phyloP scores from a whole-genome alignment of 2,113 vertebrate genomes.

The Lynx canadensis region DNA sequence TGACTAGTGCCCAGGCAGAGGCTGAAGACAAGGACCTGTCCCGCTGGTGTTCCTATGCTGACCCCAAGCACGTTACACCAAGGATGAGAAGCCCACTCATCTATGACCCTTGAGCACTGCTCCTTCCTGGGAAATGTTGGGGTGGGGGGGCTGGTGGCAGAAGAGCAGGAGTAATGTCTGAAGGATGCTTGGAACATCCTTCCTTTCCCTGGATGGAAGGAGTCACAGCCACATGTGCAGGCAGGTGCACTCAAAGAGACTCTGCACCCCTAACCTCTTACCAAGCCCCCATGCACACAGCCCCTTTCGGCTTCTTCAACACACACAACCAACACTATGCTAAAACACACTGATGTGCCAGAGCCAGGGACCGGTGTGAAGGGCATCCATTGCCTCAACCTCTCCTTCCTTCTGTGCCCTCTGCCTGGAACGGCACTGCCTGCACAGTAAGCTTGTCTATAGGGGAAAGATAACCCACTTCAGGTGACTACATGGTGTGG shows the following conservation, averaged over 20 bases:
- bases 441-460: not conserved
- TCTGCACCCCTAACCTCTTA: not conserved
- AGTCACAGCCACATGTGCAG: not conserved
- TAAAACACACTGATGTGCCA: not conserved
- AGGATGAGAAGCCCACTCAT: not conserved
- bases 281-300: not conserved
- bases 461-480: not conserved
- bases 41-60: not conserved
- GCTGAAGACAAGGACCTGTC: not conserved
- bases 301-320: not conserved
- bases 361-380: rapidly evolving
- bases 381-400: not conserved
- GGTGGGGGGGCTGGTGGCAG: rapidly evolving
- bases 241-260: not conserved
- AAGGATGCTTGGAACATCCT: not conserved
- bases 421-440: not conserved
- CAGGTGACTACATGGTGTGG: not conserved
- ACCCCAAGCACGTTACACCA: not conserved
- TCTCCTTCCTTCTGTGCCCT: not conserved
- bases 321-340: not conserved
- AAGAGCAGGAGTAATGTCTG: not conserved
- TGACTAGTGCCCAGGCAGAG: not conserved
- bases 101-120: too few species aligned
- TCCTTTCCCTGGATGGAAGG: not conserved
- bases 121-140: not conserved